Conservation (phyloP, 2,113 vertebrate genomes). For the Triplophysa dalaica region DNA sequence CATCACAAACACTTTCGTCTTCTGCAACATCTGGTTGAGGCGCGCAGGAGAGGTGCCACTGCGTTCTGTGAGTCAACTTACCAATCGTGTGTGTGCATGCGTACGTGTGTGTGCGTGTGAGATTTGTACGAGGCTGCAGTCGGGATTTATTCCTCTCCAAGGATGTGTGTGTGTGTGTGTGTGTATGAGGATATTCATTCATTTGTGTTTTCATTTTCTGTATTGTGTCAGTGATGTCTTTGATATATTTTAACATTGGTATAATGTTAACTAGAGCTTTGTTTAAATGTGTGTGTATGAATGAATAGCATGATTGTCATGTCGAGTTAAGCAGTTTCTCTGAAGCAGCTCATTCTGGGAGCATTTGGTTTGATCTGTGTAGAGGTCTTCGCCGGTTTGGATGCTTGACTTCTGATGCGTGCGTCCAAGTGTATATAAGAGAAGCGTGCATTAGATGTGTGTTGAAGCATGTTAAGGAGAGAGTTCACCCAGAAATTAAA, state of each 20-base stretch:
- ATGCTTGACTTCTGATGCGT: not conserved
- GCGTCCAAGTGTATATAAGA: not conserved
- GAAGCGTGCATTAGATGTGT: not conserved
- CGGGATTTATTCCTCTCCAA: slow-evolving; percentile 34
- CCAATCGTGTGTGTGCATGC: slow-evolving; percentile 19
- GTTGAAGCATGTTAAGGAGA: not conserved
- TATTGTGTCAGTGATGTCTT: not conserved
- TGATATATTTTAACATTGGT: not conserved
- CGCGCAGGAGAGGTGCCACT: slow-evolving; percentile 61
- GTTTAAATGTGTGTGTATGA: not conserved
- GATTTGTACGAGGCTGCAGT: not conserved
- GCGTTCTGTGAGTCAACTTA: slow-evolving; percentile 39
- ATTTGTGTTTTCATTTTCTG: not conserved
- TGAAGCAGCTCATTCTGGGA: slow-evolving; percentile 41
- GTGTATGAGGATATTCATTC: not conserved
- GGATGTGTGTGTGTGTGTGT: slow-evolving; percentile 43
- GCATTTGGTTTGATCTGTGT: slow-evolving; percentile 8
- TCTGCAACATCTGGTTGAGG: slow-evolving; percentile 37
- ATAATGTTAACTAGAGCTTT: slow-evolving; percentile 2
- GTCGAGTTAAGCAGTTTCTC: slow-evolving; percentile 18
- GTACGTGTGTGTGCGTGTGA: not conserved
- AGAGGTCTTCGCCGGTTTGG: not conserved
- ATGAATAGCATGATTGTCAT: slow-evolving; percentile 20
- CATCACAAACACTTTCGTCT: slow-evolving; percentile 12
- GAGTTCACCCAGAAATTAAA: too few relatives aligned